phyloP scores from a whole-genome alignment of 2,113 vertebrate genomes.

The Gnathonemus longibarbis region DNA sequence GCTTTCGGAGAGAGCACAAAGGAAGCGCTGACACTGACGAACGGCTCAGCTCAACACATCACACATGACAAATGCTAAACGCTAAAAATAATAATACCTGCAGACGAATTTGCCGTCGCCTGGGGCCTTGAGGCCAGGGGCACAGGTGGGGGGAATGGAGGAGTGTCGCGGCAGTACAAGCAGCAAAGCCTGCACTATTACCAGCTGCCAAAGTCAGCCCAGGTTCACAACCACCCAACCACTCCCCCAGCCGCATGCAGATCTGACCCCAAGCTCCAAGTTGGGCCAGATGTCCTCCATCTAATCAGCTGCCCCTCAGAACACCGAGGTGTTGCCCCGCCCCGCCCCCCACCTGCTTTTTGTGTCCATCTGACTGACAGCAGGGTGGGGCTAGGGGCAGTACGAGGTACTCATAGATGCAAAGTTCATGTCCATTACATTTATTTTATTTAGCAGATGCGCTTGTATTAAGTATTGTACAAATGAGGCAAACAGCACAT shows the following conservation, averaged over 20 bases:
- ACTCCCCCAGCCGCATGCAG: background rate
- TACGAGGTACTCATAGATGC: background rate
- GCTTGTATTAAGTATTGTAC: background rate
- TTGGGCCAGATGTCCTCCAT: background rate
- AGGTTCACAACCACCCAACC: background rate
- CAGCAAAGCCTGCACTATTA: background rate
- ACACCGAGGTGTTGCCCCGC: background rate
- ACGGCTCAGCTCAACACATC: constrained; percentile 6
- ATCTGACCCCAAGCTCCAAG: background rate
- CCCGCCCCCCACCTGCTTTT: background rate
- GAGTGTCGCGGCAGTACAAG: background rate
- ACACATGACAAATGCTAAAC: constrained; percentile 14
- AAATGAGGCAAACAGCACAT: background rate
- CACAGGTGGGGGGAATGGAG: background rate
- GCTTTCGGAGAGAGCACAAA: background rate
- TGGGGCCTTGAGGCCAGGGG: background rate
- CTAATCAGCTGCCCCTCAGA: background rate
- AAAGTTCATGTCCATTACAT: background rate
- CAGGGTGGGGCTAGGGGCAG: background rate
- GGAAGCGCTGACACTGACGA: background rate
- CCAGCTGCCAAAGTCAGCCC: background rate
- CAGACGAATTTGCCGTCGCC: constrained; percentile 3
- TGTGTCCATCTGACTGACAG: background rate
- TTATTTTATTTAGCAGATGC: background rate
- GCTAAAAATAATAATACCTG: constrained; percentile 9